Base-by-base conservation (phyloP, 1,140 invertebrate genomes). In the Euura lappo region DNA sequence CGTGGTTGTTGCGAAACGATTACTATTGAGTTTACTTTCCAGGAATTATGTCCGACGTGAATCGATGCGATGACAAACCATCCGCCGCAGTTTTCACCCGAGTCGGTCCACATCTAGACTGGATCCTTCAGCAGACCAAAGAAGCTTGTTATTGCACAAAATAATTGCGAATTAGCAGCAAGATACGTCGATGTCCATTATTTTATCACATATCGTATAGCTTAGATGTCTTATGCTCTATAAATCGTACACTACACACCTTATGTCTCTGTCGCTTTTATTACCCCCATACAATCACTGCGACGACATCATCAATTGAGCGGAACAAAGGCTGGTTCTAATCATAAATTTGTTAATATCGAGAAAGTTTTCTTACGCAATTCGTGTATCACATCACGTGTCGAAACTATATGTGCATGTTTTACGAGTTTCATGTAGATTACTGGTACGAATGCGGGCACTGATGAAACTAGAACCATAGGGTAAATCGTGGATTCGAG, bases 71-170 rank as follows among this genome's bases (percentile, higher is more conserved):
- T 11, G 71, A 75, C 5, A 75, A 60, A 10, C 75, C 78, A 42
- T 80, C 79, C n/a, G 88, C 89, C 10, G 90, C 92, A 2, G 84
- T 93, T 8, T 94, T 90, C 78, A 92, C 92, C 1, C 89, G 88
- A 78, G 83, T 93, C 2, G 88, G 88, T 11, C 85, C 89, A 11
- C 90, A 91, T 81, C 73, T 91, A 0, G 76, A 88, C 13, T 93
- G 92, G 92, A 92, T 94, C 75, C 84, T 89, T 28, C 83, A 89
- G 71, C 83, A 90, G 47, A 91, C 90, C 4, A 87, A 83, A 76
- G 87, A 90, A 75, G 89, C 89, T 1, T 90, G 89, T 73, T 90
- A 90, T 75, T 92, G 91, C 71, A 71, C 82, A 28, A 89, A 88
- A 84, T 83, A 77, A 77, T 79, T 1, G 28, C 28, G 28, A 28